Conservation (phyloP, 2,113 vertebrate genomes). For the Serinus canaria region DNA sequence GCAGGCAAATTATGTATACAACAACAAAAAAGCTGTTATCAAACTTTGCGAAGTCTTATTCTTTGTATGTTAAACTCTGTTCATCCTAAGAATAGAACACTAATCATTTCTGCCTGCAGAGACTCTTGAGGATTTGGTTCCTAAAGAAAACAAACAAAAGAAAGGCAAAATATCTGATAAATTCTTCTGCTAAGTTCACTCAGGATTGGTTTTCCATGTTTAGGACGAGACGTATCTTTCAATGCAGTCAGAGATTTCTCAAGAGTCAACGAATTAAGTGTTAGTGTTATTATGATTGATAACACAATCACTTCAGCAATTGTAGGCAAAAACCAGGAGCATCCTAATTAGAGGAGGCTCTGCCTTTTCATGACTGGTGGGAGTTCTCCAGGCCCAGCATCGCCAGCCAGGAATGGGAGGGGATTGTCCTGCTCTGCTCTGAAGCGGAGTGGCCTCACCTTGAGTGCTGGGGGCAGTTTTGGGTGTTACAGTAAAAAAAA, state of each 20-base stretch:
- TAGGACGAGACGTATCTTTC: slow-evolving; percentile 18
- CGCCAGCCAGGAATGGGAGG: rapidly evolving
- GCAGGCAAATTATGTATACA: background rate
- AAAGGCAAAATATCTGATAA: slow-evolving; percentile 27
- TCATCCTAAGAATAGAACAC: slow-evolving; percentile 63
- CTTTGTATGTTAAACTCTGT: slow-evolving; percentile 41
- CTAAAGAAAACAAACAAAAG: slow-evolving; percentile 62
- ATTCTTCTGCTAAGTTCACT: slow-evolving; percentile 43
- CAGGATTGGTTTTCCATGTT: slow-evolving; percentile 50
- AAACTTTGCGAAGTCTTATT: slow-evolving; percentile 33
- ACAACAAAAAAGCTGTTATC: slow-evolving; percentile 48
- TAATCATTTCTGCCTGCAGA: slow-evolving; percentile 68
- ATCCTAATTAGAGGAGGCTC: background rate
- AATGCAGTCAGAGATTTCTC: background rate
- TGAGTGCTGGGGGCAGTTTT: background rate
- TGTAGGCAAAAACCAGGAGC: background rate
- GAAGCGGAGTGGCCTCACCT: rapidly evolving
- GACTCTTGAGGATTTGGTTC: slow-evolving; percentile 44
- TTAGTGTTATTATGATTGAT: background rate
- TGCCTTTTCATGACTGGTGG: background rate
- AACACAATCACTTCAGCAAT: background rate
- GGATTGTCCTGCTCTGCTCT: rapidly evolving
- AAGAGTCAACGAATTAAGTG: background rate
- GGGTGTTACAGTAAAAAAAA: background rate
- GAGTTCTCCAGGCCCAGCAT: too few species aligned